Percentiles rank a stretch among this genome's conserved stretches.
Conservation (phyloP, 2,113 vertebrate genomes). For the Sylvia atricapilla region DNA sequence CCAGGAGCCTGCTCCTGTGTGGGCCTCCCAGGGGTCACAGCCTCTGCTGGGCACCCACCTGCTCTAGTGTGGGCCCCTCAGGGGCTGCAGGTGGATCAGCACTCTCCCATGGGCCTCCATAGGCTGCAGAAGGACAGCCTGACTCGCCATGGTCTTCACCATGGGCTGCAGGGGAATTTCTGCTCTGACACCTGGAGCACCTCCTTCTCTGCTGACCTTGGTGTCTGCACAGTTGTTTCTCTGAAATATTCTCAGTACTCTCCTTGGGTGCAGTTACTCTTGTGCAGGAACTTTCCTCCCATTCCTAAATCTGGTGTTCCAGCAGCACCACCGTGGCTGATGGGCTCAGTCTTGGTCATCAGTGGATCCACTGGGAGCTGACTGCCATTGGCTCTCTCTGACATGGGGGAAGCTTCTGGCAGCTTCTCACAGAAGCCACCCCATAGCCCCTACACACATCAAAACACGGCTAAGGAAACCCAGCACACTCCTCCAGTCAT, state of each 20-base stretch:
- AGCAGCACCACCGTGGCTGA: neutral
- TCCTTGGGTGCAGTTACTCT: neutral
- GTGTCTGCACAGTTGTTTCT: neutral
- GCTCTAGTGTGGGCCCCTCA: neutral
- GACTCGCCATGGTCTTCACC: neutral
- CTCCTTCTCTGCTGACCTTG: neutral
- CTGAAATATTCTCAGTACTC: neutral
- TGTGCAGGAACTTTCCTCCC: neutral
- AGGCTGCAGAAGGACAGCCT: neutral
- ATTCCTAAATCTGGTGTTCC: neutral
- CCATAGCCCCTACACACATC: no score
- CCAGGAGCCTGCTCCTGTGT: neutral
- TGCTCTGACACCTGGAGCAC: neutral
- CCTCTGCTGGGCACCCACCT: neutral
- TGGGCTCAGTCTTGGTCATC: neutral
- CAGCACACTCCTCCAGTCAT: neutral
- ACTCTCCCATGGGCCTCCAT: neutral
- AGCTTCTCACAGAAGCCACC: neutral
- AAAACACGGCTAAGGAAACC: neutral
- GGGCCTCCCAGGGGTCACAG: neutral
- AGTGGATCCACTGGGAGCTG: fast-evolving
- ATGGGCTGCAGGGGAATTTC: neutral
- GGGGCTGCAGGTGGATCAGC: neutral
- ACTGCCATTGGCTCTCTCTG: neutral
- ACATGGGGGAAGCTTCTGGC: neutral